Evolutionary conservation across 2,797 vertebrate species (phyloP).

Genomic region (Percopsis omiscomaycus): DNA sequence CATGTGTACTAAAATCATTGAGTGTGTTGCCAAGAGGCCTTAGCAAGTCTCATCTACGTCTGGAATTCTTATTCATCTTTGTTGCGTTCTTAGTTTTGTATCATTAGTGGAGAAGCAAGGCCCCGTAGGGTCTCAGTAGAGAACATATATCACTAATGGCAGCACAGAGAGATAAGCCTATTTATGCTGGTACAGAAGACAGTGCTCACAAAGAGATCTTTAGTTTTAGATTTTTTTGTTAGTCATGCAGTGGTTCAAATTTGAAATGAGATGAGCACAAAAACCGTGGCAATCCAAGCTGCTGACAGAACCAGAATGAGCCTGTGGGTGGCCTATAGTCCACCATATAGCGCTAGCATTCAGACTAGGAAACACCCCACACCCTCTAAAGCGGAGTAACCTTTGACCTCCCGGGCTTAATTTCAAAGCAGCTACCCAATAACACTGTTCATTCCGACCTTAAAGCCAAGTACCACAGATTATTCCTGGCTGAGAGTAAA

Average conservation of each 20-base stretch:
- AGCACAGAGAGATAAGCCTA: neutral
- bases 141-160: neutral
- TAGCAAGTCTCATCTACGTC: constrained; percentile 27
- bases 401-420: constrained; percentile 47
- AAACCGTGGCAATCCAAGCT: neutral
- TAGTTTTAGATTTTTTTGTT: too few species aligned
- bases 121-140: neutral
- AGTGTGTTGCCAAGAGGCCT: constrained; percentile 16
- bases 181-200: neutral
- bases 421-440: constrained; percentile 34
- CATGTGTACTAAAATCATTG: neutral
- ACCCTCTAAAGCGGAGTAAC: constrained; percentile 35
- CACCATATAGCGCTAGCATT: constrained; percentile 21
- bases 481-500: constrained; percentile 32
- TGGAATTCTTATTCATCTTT: constrained; percentile 39
- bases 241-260: too few species aligned
- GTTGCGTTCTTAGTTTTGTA: neutral
- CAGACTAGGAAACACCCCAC: constrained; percentile 16
- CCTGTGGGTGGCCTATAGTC: constrained; percentile 38
- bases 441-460: constrained; percentile 42
- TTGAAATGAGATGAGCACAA: neutral
- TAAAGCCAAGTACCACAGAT: constrained; percentile 30
- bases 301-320: constrained; percentile 1
- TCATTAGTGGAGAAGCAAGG: neutral
- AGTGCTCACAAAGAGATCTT: neutral